phyloP scores from a whole-genome alignment of 1,140 invertebrate genomes.

The Drosophila insularis region DNA sequence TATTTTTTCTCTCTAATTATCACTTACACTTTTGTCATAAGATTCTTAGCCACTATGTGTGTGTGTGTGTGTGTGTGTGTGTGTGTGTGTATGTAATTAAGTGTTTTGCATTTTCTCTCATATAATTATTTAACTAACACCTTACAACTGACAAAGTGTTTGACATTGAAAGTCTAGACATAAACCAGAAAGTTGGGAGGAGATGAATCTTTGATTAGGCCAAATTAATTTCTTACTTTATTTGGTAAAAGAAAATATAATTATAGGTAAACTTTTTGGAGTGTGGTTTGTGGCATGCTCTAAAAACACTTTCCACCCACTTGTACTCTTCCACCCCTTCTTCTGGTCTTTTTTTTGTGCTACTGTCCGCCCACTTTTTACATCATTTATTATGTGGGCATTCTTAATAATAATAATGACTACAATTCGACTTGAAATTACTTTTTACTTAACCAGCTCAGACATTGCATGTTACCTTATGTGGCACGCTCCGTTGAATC shows the following conservation, averaged over 20 bases:
- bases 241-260: neutral
- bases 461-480: neutral
- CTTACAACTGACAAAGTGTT: conserved; percentile 36
- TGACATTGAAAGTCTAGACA: conserved; percentile 20
- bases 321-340: neutral
- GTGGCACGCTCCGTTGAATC: conserved; percentile 69
- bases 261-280: neutral
- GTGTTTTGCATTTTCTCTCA: conserved; percentile 49
- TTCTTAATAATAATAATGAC: conserved; percentile 48
- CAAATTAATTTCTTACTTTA: neutral
- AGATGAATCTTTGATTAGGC: neutral
- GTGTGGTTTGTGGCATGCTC: neutral
- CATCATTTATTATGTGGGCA: conserved; percentile 75
- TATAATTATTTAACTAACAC: conserved; percentile 37
- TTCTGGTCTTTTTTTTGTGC: neutral
- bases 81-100: conserved; percentile 48
- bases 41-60: conserved; percentile 33
- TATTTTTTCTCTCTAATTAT: conserved; percentile 50
- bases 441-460: conserved; percentile 29
- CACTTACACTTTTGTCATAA: conserved; percentile 65
- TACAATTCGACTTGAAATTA: conserved; percentile 49
- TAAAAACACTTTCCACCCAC: neutral
- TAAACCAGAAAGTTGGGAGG: neutral
- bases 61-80: neutral
- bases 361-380: conserved; percentile 60